phyloP scores from a whole-genome alignment of 2,888 invertebrate genomes.

The Saturnia pavonia region DNA sequence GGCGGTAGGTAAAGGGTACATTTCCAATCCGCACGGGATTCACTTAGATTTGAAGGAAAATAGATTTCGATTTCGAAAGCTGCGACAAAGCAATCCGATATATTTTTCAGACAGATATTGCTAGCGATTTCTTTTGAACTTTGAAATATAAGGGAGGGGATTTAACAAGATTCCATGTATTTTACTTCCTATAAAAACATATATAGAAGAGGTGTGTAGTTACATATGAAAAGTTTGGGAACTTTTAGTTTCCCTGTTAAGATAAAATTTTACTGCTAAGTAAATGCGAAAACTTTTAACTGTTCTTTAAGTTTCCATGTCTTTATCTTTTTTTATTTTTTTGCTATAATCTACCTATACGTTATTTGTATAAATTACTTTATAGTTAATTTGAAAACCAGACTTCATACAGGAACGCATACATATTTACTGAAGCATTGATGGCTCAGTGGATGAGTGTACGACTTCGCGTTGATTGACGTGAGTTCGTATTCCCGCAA shows the following conservation, averaged over 20 bases:
- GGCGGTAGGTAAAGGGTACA: slow-evolving; percentile 82
- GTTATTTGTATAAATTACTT: neutral
- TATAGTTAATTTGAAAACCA: neutral
- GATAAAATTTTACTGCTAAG: slow-evolving; percentile 31
- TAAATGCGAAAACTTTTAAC: slow-evolving; percentile 38
- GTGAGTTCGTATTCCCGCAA: too few relatives aligned
- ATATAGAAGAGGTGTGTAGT: slow-evolving; percentile 5
- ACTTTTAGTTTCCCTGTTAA: slow-evolving; percentile 26
- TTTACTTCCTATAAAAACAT: slow-evolving; percentile 47
- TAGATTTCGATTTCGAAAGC: slow-evolving; percentile 82
- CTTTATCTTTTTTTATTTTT: slow-evolving; percentile 24
- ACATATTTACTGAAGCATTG: too few relatives aligned
- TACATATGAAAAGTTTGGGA: slow-evolving; percentile 13
- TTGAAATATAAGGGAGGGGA: slow-evolving; percentile 80
- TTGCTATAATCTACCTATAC: slow-evolving; percentile 23
- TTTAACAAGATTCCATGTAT: slow-evolving; percentile 69
- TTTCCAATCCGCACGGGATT: slow-evolving; percentile 82
- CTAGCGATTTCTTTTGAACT: slow-evolving; percentile 82
- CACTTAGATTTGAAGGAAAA: slow-evolving; percentile 83
- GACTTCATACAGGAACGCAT: too few relatives aligned
- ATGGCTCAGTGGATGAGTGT: too few relatives aligned
- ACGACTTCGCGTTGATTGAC: too few relatives aligned
- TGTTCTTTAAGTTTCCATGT: slow-evolving; percentile 26
- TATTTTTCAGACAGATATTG: slow-evolving; percentile 83
- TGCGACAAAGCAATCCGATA: slow-evolving; percentile 83